These are phyloP conservation scores for Limnephilus auricula DNA, from an alignment of 2,888 invertebrate genomes.

Conservation along the genomic window DNA sequence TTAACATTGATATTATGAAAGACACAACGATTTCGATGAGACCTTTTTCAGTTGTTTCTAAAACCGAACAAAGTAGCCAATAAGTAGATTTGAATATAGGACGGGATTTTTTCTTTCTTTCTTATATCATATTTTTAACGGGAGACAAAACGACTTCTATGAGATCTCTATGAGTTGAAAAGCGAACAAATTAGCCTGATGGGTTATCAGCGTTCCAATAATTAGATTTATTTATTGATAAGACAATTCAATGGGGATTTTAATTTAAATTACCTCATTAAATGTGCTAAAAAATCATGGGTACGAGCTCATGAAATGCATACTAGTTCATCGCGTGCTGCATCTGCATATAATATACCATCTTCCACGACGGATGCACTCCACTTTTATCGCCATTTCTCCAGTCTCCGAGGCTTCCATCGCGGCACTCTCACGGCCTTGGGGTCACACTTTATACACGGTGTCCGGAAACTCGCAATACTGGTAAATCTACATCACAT, in stretches of 20 bases:
- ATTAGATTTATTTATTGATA: background rate
- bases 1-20: too few species aligned
- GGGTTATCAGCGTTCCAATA: background rate
- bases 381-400: background rate
- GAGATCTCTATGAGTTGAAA: too few species aligned
- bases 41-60: too few species aligned
- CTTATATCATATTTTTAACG: too few species aligned
- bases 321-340: background rate
- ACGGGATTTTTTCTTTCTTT: too few species aligned
- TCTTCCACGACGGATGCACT: background rate
- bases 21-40: too few species aligned
- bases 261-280: background rate
- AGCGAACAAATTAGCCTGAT: too few species aligned
- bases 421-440: background rate
- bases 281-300: background rate
- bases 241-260: background rate
- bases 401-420: background rate
- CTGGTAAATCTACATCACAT: too few species aligned
- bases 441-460: background rate
- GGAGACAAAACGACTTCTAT: too few species aligned
- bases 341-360: background rate
- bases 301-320: background rate
- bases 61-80: too few species aligned
- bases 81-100: too few species aligned
- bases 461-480: too few species aligned